Conservation (phyloP, 2,888 invertebrate genomes). For the Orthosia gracilis region DNA sequence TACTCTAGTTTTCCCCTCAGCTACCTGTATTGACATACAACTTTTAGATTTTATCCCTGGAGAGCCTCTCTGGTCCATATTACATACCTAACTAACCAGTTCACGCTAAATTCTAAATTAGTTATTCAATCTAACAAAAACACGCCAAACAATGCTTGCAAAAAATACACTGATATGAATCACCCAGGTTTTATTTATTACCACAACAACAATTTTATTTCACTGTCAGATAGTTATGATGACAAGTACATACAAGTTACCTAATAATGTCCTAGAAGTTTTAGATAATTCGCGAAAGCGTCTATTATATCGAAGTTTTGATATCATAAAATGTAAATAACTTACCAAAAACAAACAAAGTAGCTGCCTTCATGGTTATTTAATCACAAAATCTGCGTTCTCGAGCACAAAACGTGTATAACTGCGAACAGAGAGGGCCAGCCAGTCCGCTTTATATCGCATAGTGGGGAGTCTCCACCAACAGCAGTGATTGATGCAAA, state of each 20-base stretch:
- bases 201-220: conserved; percentile 5
- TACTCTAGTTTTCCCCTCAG: not conserved
- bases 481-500: conserved; percentile 50
- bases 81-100: not conserved
- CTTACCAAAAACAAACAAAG: conserved; percentile 85
- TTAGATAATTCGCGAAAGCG: not conserved
- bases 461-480: conserved; percentile 69
- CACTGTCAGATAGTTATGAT: not conserved
- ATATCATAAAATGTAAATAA: conserved; percentile 27
- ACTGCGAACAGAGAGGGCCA: conserved; percentile 74
- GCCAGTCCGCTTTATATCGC: conserved; percentile 75
- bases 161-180: conserved; percentile 35
- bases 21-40: not conserved
- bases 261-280: not conserved
- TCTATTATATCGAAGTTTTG: too few species aligned
- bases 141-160: conserved; percentile 8
- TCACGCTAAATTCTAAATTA: not conserved
- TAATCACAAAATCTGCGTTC: conserved; percentile 71
- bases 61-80: not conserved
- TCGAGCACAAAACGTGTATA: conserved; percentile 67
- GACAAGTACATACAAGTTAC: not conserved
- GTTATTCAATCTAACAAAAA: conserved; percentile 10
- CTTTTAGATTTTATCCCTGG: not conserved
- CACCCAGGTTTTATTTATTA: conserved; percentile 12
- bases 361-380: conserved; percentile 80